Evolutionary conservation across 2,113 vertebrate species (phyloP), one percentile per base, ranked within the genome.

Genomic region (Tor tambroides): DNA sequence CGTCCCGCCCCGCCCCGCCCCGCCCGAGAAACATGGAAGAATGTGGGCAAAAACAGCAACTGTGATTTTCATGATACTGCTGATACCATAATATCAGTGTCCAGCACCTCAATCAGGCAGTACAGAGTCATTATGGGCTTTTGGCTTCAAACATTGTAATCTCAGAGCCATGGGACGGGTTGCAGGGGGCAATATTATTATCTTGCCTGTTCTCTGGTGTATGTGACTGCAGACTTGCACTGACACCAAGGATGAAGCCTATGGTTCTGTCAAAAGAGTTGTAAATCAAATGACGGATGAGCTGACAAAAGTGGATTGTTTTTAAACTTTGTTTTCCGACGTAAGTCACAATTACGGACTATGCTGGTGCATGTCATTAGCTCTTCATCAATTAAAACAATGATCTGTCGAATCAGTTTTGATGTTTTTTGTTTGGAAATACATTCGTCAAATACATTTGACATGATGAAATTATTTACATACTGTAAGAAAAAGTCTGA

Each of bases 71-170:
- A 56, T 19, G 65, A 69, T 9, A 78, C 26, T 71, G 51, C 72
- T 54, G 56, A 69, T 83, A 69, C 80, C 82, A 15, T 43, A 43
- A 65, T 71, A 32, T 63, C 41, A 69, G 77, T 32, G 2, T 69
- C 84, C 74, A 86, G 54, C 43, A 67, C 38, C 61, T 67, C 54
- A 84, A 35, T 85, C 54, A 71, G 43, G 19, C n/a, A 28, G 35
- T 59, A 63, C 32, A 61, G n/a, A 59, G 72, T 72, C 32, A 76
- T 76, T 89, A 77, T 76, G 32, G 65, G 85, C 67, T 80, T 85
- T 69, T 85, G 85, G 26, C 46, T 84, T 87, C 85, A 80, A 89
- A 85, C 49, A 71, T 41, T 87, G 43, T 80, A 75, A 89, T 74
- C 30, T 38, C 78, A 72, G 69, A 80, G 41, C 67, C 30, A 75